Conservation (phyloP, 2,797 vertebrate genomes). For the Potorous gilbertii region DNA sequence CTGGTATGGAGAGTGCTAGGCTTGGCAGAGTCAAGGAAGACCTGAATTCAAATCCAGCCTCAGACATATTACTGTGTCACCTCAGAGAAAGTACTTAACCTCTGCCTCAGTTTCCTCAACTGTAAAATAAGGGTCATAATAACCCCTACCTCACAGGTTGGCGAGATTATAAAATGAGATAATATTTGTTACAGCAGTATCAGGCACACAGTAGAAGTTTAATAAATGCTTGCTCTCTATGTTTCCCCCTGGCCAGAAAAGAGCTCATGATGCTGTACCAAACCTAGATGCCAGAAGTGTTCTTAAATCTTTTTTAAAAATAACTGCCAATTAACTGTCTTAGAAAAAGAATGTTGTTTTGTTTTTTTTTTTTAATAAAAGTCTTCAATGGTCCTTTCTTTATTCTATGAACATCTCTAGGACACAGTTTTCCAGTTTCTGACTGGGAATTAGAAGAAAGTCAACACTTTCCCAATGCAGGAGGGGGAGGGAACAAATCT, state of each 20-base stretch:
- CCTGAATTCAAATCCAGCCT: background rate
- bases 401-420: conserved; percentile 14
- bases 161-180: background rate
- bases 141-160: background rate
- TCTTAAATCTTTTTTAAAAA: background rate
- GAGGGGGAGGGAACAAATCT: background rate
- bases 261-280: background rate
- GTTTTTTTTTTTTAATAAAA: background rate
- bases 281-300: background rate
- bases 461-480: background rate
- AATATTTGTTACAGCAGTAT: background rate
- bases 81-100: background rate
- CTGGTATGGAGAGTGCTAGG: background rate
- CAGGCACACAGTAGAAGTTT: background rate
- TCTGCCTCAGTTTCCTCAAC: background rate
- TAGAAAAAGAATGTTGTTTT: background rate
- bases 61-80: background rate
- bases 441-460: conserved; percentile 10
- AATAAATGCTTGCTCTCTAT: background rate
- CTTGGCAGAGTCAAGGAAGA: background rate
- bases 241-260: background rate
- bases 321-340: background rate
- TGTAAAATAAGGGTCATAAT: background rate
- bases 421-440: conserved; percentile 24
- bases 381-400: conserved; percentile 1